Base-by-base conservation (phyloP, 2,888 invertebrate species). In the Carabus problematicus region DNA sequence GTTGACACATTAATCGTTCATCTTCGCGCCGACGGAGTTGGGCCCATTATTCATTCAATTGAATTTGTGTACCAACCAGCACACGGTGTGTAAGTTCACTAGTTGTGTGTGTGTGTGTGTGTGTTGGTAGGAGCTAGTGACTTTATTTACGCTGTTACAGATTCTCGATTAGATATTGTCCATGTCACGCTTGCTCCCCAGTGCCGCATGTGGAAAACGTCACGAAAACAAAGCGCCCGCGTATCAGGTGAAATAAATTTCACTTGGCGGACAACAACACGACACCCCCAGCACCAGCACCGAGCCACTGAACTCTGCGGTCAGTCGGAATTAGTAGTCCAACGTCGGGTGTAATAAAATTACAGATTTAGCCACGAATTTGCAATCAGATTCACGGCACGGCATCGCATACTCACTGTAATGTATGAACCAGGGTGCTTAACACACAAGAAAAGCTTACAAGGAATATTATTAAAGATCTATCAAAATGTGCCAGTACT, bases 1-100 rank as follows among this genome's bases (percentile, higher is more conserved):
- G 72, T 69, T 81, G 81, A 81, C 81, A 79, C 75, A 76, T 79
- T 79, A 78, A 79, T 77, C 76, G 78, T 75, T 74, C 75, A 76
- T 76, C 76, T 76, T 76, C 74, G 73, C 72, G 47, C 49, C 66
- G 66, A 54, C 54, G 49, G 60, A 16, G 60, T 56, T 18, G 16
- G 47, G 4, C 39, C 43, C 69, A 69, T 69, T 69, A 69, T 62
- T 69, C 69, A 69, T 69, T 39, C 69, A 69, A 69, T 69, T 69
- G 62, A 69, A 62, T 69, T 55, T 47, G 47, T 61, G 58, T 59
- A 43, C 49, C 12, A 14, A 11, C 11, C 12, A 14, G 12, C 47
- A 16, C 11, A 7, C 29, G 8, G 9, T 47, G 12, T 7, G 43
- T 0, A 3, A n/a, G 43, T 43, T 43, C 7, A 12, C 12, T 43